Evolutionary conservation across 2,797 vertebrate genomes (phyloP).

Genomic region (Tapirus indicus): DNA sequence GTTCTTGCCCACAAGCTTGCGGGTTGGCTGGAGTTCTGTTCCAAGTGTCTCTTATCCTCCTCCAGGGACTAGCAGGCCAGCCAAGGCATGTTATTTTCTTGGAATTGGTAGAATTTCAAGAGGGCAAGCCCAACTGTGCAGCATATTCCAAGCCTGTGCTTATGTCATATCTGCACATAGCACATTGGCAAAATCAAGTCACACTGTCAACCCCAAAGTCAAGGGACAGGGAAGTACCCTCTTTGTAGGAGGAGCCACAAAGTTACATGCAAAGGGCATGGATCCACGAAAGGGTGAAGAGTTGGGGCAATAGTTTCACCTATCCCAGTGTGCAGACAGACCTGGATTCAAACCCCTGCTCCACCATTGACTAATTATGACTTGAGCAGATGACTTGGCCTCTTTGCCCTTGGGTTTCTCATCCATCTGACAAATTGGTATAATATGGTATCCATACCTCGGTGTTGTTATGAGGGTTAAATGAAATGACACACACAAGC

Average conservation of each 20-base stretch:
- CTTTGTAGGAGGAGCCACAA: neutral
- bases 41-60: neutral
- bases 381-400: neutral
- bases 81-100: neutral
- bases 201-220: neutral
- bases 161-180: neutral
- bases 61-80: neutral
- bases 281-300: neutral
- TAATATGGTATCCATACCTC: neutral
- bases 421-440: neutral
- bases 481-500: neutral
- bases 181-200: neutral
- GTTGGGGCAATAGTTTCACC: accelerated
- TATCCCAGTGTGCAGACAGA: neutral
- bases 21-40: neutral
- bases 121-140: neutral
- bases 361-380: neutral
- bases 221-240: neutral
- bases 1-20: neutral
- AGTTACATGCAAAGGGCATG: neutral
- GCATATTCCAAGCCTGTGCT: neutral
- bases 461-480: neutral
- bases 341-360: neutral
- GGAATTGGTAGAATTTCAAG: neutral
- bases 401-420: neutral